phyloP scores from a whole-genome alignment of 2,113 vertebrate species.

The Mesocricetus auratus region DNA sequence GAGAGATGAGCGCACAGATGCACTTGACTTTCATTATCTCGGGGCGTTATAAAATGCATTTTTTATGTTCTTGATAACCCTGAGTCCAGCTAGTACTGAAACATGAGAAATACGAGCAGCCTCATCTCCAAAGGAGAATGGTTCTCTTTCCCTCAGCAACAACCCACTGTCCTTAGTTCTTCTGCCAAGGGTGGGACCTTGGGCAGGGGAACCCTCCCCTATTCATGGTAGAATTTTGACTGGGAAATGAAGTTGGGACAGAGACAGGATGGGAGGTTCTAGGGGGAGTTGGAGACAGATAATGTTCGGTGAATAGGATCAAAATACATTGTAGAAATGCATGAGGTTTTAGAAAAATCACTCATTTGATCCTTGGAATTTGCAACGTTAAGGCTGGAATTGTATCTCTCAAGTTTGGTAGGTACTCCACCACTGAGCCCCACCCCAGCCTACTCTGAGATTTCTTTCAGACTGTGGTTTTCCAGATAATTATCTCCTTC shows the following conservation, averaged over 20 bases:
- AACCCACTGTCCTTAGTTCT: not conserved
- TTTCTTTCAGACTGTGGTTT: not conserved
- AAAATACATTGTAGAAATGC: not conserved
- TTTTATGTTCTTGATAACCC: not conserved
- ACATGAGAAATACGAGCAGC: not conserved
- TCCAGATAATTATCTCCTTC: not conserved
- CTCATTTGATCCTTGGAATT: not conserved
- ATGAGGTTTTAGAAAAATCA: not conserved
- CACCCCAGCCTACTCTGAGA: not conserved
- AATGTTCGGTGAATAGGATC: not conserved
- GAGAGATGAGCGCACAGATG: not conserved
- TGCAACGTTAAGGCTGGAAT: not conserved
- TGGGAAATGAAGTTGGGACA: not conserved
- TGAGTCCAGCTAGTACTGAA: not conserved
- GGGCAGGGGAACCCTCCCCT: not conserved
- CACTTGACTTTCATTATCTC: not conserved
- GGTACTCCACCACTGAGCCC: not conserved
- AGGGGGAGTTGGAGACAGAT: too few relatives aligned
- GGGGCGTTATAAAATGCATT: not conserved
- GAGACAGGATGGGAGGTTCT: not conserved
- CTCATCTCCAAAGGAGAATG: not conserved
- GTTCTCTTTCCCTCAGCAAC: not conserved
- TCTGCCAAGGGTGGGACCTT: not conserved
- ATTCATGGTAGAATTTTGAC: not conserved
- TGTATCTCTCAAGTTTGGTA: not conserved